These are phyloP conservation scores for Eulemur rufifrons DNA, from an alignment of 2,113 vertebrate species.

Conservation along the genomic window DNA sequence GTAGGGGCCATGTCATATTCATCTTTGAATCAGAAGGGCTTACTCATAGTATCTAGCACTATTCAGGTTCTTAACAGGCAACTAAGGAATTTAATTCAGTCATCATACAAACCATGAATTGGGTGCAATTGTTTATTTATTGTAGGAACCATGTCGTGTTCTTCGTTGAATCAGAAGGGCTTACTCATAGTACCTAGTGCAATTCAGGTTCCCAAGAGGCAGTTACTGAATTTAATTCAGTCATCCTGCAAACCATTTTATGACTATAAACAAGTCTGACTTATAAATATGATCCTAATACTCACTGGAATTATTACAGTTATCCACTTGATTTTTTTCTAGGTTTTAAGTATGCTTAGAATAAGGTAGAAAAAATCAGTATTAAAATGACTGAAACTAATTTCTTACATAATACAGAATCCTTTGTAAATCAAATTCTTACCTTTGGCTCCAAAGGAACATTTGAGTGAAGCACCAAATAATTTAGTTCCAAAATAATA, in stretches of 20 bases:
- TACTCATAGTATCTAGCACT: background rate
- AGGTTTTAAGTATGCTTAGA: background rate
- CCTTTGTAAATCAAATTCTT: background rate
- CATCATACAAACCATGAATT: background rate
- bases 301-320: background rate
- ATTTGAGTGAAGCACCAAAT: background rate
- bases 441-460: background rate
- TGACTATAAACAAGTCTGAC: background rate
- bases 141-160: background rate
- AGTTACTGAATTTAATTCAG: background rate
- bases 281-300: background rate
- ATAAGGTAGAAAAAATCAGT: background rate
- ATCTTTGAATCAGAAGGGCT: background rate
- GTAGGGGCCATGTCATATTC: background rate
- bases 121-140: background rate
- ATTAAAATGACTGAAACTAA: background rate
- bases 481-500: constrained; percentile 1
- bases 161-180: background rate
- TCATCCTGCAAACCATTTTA: background rate
- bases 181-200: background rate
- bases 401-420: background rate
- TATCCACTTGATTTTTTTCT: background rate
- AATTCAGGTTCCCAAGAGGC: background rate
- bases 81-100: background rate
- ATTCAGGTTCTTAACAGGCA: background rate